Base-by-base conservation (phyloP, 1,140 invertebrate genomes). In the Philotrypesis tridentata region DNA sequence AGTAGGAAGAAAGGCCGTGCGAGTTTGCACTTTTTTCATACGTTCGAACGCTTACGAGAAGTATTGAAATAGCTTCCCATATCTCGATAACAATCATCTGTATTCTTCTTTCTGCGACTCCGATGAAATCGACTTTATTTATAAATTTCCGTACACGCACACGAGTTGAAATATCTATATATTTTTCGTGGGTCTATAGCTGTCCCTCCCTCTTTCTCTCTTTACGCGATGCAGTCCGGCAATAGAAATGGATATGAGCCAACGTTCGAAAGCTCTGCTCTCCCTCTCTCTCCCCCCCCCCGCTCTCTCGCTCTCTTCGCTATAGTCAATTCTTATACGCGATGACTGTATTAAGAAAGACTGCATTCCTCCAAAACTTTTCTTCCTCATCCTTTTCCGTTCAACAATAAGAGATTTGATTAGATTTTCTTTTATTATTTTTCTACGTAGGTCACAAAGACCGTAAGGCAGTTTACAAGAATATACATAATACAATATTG, bases 41-140 rank as follows among this genome's bases (percentile, higher is more conserved):
- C 48, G 1, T 40, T 43, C 14, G 43, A 40, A 21, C 9, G 70
- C 37, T 43, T 40, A 43, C 70, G 25, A 23, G 29, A 68, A 72
- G n/a, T 43, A 72, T 72, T 72, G 70, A 43, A 72, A 43, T 72
- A 72, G 37, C 37, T 7, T 43, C 77, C 74, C 68, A 86, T 84
- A 82, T 86, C 74, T 86, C 84, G 85, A 83, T 84, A 86, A 83
- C 71, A 86, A 86, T 85, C 84, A 86, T 85, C 85, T 72, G 67
- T 80, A 85, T 85, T 79, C 78, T 74, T 72, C 27, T 82, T 83
- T 80, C 77, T 43, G 68, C 75, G 79, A 61, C 63, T 67, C 71
- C 72, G 80, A 80, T 80, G 80, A 72, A 73, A 85, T 84, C 63
- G 76, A 71, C 79, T 82, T 85, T 84, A 84, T 84, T 84, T 74